phyloP scores from a whole-genome alignment of 2,113 vertebrate species.

The Chiloscyllium plagiosum region DNA sequence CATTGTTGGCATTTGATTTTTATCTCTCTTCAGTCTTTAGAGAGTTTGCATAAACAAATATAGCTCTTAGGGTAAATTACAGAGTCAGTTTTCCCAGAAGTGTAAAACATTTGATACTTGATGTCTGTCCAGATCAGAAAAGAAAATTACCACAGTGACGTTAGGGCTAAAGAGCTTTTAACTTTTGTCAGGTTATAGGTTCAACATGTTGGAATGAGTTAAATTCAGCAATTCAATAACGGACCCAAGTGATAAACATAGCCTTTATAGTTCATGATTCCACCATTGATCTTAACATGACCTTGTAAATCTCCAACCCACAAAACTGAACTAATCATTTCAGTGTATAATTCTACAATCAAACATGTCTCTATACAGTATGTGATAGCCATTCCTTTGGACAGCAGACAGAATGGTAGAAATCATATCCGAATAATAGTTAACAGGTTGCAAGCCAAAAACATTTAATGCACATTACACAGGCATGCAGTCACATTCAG shows the following conservation, averaged over 20 bases:
- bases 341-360: background rate
- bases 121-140: background rate
- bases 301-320: background rate
- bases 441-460: background rate
- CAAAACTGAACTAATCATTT: background rate
- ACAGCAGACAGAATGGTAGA: background rate
- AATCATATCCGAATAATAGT: background rate
- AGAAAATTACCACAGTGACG: background rate
- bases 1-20: background rate
- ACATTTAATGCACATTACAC: slow-evolving; percentile 6
- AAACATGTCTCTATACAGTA: background rate
- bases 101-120: background rate
- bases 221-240: background rate
- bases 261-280: background rate
- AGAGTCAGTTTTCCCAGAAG: background rate
- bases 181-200: background rate
- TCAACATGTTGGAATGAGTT: too few species aligned
- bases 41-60: slow-evolving; percentile 22
- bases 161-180: background rate
- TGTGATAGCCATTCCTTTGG: background rate
- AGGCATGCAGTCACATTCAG: background rate
- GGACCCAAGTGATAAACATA: background rate
- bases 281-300: background rate
- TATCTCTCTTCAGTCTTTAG: background rate
- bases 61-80: background rate